Conservation (phyloP, 2,113 vertebrate genomes). For the Perccottus glenii region DNA sequence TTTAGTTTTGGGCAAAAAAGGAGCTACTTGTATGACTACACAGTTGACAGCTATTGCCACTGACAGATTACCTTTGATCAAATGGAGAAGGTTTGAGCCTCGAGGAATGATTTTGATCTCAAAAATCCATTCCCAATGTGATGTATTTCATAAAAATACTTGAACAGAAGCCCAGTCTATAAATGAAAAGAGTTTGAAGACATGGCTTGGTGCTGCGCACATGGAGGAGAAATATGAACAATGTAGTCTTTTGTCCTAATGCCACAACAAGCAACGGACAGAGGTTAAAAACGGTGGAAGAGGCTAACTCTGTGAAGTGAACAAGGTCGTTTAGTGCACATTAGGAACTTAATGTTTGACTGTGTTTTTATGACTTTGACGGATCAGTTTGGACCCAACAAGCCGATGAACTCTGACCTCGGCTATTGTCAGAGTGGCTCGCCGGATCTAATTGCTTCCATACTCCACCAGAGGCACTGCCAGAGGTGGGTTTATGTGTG, state of each 20-base stretch:
- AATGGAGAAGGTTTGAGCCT: background rate
- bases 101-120: background rate
- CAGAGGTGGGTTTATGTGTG: background rate
- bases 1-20: background rate
- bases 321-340: slow-evolving; percentile 56
- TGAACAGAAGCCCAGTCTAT: slow-evolving; percentile 17
- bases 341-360: slow-evolving; percentile 70
- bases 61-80: background rate
- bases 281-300: background rate
- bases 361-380: slow-evolving; percentile 59
- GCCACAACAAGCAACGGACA: background rate
- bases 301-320: slow-evolving; percentile 18
- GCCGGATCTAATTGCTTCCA: slow-evolving; percentile 67
- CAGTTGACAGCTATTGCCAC: background rate
- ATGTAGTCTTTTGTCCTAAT: background rate
- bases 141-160: slow-evolving; percentile 14
- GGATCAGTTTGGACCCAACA: slow-evolving; percentile 60
- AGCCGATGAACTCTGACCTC: slow-evolving; percentile 50
- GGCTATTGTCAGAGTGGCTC: slow-evolving; percentile 53
- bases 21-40: background rate
- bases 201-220: too few relatives aligned
- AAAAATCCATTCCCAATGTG: background rate
- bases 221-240: slow-evolving; percentile 17
- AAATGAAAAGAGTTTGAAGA: slow-evolving; percentile 1
- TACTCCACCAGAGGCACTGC: slow-evolving; percentile 35